Base-by-base conservation (phyloP, 2,113 vertebrate species). In the Pterocles burchelli region DNA sequence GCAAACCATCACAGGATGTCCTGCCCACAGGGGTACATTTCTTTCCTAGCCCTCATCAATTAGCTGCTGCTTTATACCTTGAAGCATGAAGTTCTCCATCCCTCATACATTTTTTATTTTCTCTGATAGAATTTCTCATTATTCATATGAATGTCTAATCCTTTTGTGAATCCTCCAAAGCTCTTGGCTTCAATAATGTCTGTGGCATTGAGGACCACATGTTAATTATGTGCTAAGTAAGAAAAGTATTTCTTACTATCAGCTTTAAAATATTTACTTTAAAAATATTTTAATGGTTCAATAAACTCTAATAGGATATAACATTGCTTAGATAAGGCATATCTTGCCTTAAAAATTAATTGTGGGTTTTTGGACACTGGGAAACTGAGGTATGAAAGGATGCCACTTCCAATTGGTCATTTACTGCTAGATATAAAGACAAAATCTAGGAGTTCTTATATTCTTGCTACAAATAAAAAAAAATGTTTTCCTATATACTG, bases 71-170 rank as follows among this genome's bases (percentile, higher is more conserved):
- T 94, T 95, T 84, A 55, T 95, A 91, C 59, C 78, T 88, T 8
- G 11, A 96, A 85, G 67, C 91, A 74, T 74, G 73, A 94, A 33
- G 26, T 89, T 83, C 92, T 96, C 80, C 86, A 73, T 89, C 80
- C 65, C 59, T 96, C 92, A 97, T 94, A 45, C 92, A 94, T 97
- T 95, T 97, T 94, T 96, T 92, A 96, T 92, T 96, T 96, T 95
- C 88, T 89, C 88, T 96, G 94, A 97, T 96, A 96, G 95, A 96
- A 94, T 95, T 96, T 96, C 93, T 96, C 90, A 96, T 95, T 96
- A 96, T 96, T 96, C 92, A 79, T 89, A 75, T 70, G 88, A 96
- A 94, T 81, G 73, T 89, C 86, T 96, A 96, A 96, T 96, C 95
- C 95, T 95, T 96, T 80, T 75, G 83, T 46, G 90, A 95, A 93